These are phyloP conservation scores for Micronycteris hirsuta DNA, from an alignment of 2,113 vertebrate species.

Conservation along the genomic window DNA sequence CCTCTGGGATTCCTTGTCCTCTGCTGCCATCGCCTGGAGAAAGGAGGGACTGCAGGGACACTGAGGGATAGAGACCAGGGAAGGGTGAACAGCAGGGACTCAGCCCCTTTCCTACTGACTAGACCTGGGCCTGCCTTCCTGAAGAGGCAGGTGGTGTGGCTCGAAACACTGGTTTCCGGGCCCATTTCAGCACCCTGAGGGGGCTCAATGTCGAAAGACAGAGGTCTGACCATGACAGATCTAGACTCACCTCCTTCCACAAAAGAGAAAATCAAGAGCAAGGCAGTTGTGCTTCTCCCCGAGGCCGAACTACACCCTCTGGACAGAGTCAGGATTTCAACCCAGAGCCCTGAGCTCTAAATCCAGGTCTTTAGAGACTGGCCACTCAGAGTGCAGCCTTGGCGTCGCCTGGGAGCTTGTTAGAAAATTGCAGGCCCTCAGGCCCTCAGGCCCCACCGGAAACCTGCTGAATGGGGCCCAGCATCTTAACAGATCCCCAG, in stretches of 20 bases:
- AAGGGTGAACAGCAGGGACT: accelerated
- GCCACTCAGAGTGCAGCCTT: not conserved
- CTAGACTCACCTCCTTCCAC: not conserved
- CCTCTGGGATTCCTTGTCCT: slow-evolving; percentile 33
- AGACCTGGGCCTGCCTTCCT: not conserved
- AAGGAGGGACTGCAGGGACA: not conserved
- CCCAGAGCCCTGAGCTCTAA: not conserved
- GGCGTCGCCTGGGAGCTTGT: not conserved
- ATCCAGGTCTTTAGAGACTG: not conserved
- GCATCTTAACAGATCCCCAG: not conserved
- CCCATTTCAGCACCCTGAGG: not conserved
- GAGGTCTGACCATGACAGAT: not conserved
- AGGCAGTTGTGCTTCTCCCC: not conserved
- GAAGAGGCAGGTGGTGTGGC: not conserved
- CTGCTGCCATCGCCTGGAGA: slow-evolving; percentile 52
- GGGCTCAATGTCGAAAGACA: not conserved
- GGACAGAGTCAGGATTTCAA: not conserved
- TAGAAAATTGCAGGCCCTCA: not conserved
- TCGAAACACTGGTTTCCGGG: not conserved
- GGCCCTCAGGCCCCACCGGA: not conserved
- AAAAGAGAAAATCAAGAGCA: not conserved
- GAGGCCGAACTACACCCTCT: not conserved
- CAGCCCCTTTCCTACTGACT: accelerated
- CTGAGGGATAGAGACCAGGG: accelerated
- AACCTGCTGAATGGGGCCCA: not conserved